Conservation (phyloP, 2,888 invertebrate species). For the Anthrax anthrax region DNA sequence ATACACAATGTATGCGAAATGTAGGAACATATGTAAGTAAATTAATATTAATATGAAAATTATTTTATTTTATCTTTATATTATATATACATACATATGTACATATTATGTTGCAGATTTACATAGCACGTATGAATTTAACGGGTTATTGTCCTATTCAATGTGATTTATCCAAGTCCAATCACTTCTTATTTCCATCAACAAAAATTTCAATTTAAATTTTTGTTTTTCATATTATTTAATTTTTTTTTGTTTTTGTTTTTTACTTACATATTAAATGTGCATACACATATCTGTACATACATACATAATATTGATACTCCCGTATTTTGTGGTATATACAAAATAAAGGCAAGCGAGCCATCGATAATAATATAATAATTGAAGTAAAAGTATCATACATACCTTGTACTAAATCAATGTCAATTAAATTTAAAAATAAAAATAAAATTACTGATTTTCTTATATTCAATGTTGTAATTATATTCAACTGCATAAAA, state of each 20-base stretch:
- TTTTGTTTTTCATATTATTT: too few relatives aligned
- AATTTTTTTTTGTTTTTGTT: not conserved
- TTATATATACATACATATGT: not conserved
- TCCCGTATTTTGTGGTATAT: not conserved
- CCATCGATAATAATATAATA: not conserved
- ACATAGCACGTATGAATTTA: not conserved
- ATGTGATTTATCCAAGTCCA: not conserved
- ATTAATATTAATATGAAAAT: too few relatives aligned
- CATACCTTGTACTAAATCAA: not conserved
- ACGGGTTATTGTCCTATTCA: not conserved
- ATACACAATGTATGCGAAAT: too few relatives aligned
- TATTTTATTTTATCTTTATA: not conserved
- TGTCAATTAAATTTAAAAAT: not conserved
- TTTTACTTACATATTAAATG: not conserved
- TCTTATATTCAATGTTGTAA: too few relatives aligned
- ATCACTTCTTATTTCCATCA: not conserved
- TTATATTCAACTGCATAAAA: too few relatives aligned
- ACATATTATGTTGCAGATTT: too few relatives aligned
- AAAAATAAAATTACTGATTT: too few relatives aligned
- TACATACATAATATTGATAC: not conserved
- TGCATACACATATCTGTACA: not conserved
- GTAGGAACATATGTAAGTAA: too few relatives aligned
- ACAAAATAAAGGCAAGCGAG: not conserved
- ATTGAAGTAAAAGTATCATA: not conserved
- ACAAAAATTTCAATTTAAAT: not conserved